Evolutionary conservation across 2,113 vertebrate species (phyloP).

Genomic region (Petrocephalus zakoni): DNA sequence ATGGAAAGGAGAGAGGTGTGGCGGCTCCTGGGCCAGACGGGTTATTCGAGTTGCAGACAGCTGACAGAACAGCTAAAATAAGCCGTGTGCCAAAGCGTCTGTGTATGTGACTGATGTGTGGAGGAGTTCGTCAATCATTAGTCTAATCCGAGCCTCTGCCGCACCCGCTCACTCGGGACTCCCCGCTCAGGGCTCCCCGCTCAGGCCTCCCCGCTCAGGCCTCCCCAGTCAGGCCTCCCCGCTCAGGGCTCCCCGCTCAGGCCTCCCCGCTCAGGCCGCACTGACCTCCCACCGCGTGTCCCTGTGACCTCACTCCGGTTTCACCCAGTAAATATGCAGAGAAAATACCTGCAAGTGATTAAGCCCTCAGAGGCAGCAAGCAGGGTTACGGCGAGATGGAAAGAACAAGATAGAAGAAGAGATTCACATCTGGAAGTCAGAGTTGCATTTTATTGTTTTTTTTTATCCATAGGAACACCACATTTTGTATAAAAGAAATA

Average conservation of each 20-base stretch:
- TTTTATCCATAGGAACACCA: conserved; percentile 39
- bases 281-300: background rate
- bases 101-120: conserved; percentile 11
- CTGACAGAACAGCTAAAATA: conserved; percentile 59
- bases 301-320: background rate
- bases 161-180: background rate
- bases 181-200: background rate
- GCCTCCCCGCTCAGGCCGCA: too few relatives aligned
- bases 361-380: background rate
- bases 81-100: conserved; percentile 34
- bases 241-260: too few relatives aligned
- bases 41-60: conserved; percentile 65
- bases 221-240: too few relatives aligned
- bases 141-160: background rate
- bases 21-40: conserved; percentile 33
- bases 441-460: conserved; percentile 57
- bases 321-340: background rate
- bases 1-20: conserved; percentile 18
- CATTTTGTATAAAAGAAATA: conserved; percentile 56
- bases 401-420: background rate
- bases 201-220: too few relatives aligned
- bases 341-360: background rate
- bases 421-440: conserved; percentile 22
- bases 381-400: background rate
- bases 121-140: conserved; percentile 9